Percentiles rank a stretch among this genome's conserved stretches.
Evolutionary conservation across 1,140 invertebrate species (phyloP).

Genomic region (Anthonomus grandis): DNA sequence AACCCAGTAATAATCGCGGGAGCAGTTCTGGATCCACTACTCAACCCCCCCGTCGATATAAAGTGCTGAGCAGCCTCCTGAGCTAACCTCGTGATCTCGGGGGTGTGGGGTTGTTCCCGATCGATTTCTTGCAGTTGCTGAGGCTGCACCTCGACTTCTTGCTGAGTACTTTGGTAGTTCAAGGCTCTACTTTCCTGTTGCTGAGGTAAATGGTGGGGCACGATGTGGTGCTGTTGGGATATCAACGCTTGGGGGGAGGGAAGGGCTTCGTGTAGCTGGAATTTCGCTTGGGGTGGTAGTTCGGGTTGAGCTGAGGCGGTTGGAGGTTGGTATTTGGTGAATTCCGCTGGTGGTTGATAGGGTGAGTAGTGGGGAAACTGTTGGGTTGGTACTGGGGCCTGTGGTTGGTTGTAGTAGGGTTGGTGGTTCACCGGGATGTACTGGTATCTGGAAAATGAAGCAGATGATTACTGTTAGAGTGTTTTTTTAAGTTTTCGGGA

Average conservation of each 20-base stretch:
- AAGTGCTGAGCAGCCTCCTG: conserved; percentile 40
- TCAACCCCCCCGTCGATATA: conserved; percentile 4
- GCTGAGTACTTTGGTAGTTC: not conserved
- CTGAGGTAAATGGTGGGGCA: conserved; percentile 9
- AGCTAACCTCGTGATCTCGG: conserved; percentile 34
- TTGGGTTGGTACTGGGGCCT: not conserved
- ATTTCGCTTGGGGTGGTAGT: not conserved
- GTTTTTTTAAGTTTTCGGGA: too few species aligned
- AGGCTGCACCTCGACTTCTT: conserved; percentile 8
- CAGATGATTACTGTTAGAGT: too few species aligned
- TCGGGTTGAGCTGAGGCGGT: not conserved
- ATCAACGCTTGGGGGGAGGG: conserved; percentile 17
- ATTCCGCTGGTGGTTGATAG: conserved; percentile 7
- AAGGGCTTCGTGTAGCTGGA: conserved; percentile 13
- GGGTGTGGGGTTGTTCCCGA: conserved; percentile 17
- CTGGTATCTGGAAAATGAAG: conserved; percentile 19
- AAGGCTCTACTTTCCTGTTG: not conserved
- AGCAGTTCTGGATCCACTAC: conserved; percentile 17
- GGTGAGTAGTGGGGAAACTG: conserved; percentile 7
- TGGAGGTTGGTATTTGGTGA: not conserved
- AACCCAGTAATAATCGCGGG: conserved; percentile 46
- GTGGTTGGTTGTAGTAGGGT: conserved; percentile 10
- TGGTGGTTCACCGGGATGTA: conserved; percentile 19
- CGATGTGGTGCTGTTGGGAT: conserved; percentile 2
- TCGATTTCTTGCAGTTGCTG: conserved; percentile 1